Evolutionary conservation across 2,797 vertebrate genomes (phyloP).

Genomic region (Falco peregrinus): DNA sequence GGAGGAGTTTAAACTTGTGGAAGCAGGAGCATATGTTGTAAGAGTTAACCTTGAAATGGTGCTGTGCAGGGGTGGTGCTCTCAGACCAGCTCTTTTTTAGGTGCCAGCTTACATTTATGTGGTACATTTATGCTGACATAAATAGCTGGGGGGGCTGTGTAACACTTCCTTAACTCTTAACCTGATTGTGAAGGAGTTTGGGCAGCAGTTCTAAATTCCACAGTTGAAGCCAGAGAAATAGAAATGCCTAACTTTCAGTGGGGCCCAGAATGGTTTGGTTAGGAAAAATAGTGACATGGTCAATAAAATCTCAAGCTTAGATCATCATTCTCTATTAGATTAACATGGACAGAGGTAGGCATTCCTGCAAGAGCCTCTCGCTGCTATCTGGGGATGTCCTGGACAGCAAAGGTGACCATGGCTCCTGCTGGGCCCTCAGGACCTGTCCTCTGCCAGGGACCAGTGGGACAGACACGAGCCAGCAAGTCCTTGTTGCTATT

Average conservation of each 20-base stretch:
- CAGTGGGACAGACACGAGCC: background rate
- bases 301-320: background rate
- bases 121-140: background rate
- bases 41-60: background rate
- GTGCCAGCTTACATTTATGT: background rate
- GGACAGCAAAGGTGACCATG: background rate
- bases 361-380: background rate
- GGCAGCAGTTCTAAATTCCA: background rate
- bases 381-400: background rate
- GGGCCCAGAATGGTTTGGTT: background rate
- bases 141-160: background rate
- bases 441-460: background rate
- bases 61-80: background rate
- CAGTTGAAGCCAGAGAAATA: background rate
- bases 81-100: background rate
- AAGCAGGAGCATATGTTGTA: too few species aligned
- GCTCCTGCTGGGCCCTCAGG: background rate
- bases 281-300: background rate
- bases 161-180: background rate
- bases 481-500: fast-evolving
- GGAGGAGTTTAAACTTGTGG: background rate
- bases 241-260: background rate
- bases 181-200: background rate
- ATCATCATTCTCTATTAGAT: fast-evolving
- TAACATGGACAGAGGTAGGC: background rate